Evolutionary conservation across 2,888 invertebrate species (phyloP).

Genomic region (Punctoribates punctum): DNA sequence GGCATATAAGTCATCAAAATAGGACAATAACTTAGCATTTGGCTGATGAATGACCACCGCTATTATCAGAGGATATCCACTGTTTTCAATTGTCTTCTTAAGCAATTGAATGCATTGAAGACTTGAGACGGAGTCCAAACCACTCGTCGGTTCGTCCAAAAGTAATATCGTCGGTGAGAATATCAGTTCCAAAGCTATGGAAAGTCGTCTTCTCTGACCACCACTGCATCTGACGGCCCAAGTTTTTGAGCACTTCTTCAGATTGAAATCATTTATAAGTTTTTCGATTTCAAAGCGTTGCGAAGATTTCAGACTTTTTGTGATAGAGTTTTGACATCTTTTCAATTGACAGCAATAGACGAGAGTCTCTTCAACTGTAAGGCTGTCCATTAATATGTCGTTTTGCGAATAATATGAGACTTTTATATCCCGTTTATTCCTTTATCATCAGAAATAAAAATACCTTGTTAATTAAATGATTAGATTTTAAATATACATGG

Average conservation of each 20-base stretch:
- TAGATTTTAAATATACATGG: too few relatives aligned
- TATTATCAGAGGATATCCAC: slow-evolving; percentile 33
- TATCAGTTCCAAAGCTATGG: slow-evolving; percentile 78
- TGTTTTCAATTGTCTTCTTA: slow-evolving; percentile 22
- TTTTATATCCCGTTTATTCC: slow-evolving; percentile 15
- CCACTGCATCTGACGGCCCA: slow-evolving; percentile 72
- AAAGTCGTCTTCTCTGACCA: slow-evolving; percentile 81
- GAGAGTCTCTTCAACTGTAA: slow-evolving; percentile 37
- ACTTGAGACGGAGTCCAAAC: slow-evolving; percentile 39
- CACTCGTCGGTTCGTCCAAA: slow-evolving; percentile 42
- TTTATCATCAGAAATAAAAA: too few relatives aligned
- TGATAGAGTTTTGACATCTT: not conserved
- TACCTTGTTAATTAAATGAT: too few relatives aligned
- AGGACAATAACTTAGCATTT: slow-evolving; percentile 28
- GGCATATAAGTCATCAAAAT: slow-evolving; percentile 41
- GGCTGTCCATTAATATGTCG: slow-evolving; percentile 21
- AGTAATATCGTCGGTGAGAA: slow-evolving; percentile 56
- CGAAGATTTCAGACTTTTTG: not conserved
- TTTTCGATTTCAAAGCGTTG: slow-evolving; percentile 64
- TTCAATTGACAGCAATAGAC: slow-evolving; percentile 11
- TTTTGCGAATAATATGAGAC: slow-evolving; percentile 42
- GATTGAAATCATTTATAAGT: slow-evolving; percentile 75
- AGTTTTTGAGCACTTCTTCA: slow-evolving; percentile 70
- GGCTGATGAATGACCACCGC: slow-evolving; percentile 43
- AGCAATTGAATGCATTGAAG: slow-evolving; percentile 40